Evolutionary conservation across 1,140 invertebrate genomes (phyloP).

Genomic region (Druon quercuslanigerum): DNA sequence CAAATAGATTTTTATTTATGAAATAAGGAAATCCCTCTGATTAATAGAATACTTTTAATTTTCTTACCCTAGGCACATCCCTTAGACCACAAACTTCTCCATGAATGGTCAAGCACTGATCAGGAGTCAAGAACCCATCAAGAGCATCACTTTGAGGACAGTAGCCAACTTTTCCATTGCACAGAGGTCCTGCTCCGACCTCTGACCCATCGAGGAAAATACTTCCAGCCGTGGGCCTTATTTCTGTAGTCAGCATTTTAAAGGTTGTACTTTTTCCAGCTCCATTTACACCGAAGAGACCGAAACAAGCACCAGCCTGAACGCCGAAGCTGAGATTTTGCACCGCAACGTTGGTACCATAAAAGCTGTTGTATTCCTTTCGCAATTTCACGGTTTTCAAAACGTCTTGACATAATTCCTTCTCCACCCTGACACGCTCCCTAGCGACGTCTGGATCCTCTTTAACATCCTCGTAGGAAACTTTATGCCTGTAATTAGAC

Average conservation of each 20-base stretch:
- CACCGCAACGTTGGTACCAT: slow-evolving; percentile 78
- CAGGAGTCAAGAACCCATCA: slow-evolving; percentile 82
- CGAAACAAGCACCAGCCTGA: slow-evolving; percentile 88
- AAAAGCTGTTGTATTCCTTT: slow-evolving; percentile 71
- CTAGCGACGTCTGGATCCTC: slow-evolving; percentile 74
- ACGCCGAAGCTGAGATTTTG: slow-evolving; percentile 84
- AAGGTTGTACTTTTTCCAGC: slow-evolving; percentile 96
- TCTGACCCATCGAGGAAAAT: slow-evolving; percentile 71
- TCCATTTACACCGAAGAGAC: slow-evolving; percentile 86
- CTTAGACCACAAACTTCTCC: slow-evolving; percentile 71
- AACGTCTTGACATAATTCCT: slow-evolving; percentile 64
- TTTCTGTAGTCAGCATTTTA: slow-evolving; percentile 86
- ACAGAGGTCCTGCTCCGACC: slow-evolving; percentile 66
- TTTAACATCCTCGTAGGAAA: slow-evolving; percentile 51
- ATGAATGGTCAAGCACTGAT: slow-evolving; percentile 77
- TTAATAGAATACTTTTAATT: slow-evolving; percentile 26
- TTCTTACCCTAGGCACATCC: slow-evolving; percentile 64
- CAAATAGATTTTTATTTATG: background rate
- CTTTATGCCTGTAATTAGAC: slow-evolving; percentile 33
- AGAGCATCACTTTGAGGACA: slow-evolving; percentile 91
- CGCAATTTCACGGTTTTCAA: slow-evolving; percentile 70
- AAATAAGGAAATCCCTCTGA: background rate
- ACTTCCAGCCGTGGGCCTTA: slow-evolving; percentile 75
- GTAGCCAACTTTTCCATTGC: slow-evolving; percentile 79
- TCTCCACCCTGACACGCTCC: slow-evolving; percentile 73